Evolutionary conservation across 2,888 invertebrate species (phyloP).

Genomic region (Rhamphomyia laevipes): DNA sequence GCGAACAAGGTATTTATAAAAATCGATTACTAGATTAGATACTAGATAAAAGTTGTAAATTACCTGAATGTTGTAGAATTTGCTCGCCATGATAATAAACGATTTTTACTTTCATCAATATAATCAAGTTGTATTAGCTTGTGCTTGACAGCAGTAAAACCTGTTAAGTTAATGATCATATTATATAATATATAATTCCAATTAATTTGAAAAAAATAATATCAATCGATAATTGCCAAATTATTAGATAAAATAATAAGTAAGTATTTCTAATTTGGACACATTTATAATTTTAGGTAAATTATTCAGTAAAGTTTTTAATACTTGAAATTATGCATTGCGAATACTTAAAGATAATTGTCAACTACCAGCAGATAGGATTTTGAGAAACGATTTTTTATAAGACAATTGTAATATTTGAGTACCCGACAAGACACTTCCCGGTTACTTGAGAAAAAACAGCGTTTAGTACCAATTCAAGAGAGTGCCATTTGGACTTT

Average conservation of each 20-base stretch:
- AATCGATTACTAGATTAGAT: constrained; percentile 72
- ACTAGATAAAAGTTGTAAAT: constrained; percentile 56
- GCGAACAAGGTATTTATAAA: constrained; percentile 60
- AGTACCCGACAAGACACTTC: too few relatives aligned
- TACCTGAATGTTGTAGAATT: constrained; percentile 62
- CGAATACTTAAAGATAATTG: too few relatives aligned
- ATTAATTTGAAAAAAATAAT: constrained; percentile 66
- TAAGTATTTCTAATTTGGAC: constrained; percentile 59
- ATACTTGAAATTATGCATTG: too few relatives aligned
- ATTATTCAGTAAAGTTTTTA: constrained; percentile 59
- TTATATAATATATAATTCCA: constrained; percentile 60
- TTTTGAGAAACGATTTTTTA: too few relatives aligned
- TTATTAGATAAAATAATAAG: constrained; percentile 57
- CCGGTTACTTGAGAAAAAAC: too few relatives aligned
- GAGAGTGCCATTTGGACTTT: too few relatives aligned
- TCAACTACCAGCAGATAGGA: too few relatives aligned
- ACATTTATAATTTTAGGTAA: constrained; percentile 72
- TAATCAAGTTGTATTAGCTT: constrained; percentile 61
- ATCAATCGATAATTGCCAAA: constrained; percentile 57
- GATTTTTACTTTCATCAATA: constrained; percentile 65
- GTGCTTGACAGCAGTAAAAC: constrained; percentile 63
- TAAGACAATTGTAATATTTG: too few relatives aligned
- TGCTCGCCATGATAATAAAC: constrained; percentile 61
- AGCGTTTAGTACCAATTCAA: too few relatives aligned
- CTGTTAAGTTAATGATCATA: constrained; percentile 61